phyloP scores from a whole-genome alignment of 2,888 invertebrate genomes.

The Abrostola triplasia region DNA sequence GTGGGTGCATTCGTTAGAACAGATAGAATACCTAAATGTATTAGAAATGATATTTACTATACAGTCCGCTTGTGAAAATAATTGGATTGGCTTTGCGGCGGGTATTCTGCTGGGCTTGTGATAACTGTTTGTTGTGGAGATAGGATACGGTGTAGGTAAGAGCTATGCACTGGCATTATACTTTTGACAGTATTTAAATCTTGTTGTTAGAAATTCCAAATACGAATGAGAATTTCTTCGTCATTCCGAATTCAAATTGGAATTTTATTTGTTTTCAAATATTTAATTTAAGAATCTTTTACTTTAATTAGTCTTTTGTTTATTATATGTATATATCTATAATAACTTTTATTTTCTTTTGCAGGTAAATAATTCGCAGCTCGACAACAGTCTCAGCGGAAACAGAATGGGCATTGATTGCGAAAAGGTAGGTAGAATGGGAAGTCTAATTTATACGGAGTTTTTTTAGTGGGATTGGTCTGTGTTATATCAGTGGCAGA shows the following conservation, averaged over 20 bases:
- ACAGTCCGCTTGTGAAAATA: slow-evolving; percentile 47
- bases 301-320: neutral
- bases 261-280: too few relatives aligned
- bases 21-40: slow-evolving; percentile 56
- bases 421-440: neutral
- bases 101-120: slow-evolving; percentile 5
- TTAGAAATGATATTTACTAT: slow-evolving; percentile 58
- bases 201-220: too few relatives aligned
- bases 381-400: neutral
- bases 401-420: neutral
- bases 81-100: slow-evolving; percentile 38
- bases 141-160: too few relatives aligned
- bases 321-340: neutral
- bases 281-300: too few relatives aligned
- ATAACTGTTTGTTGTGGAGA: neutral
- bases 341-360: neutral
- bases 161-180: too few relatives aligned
- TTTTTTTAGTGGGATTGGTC: neutral
- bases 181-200: too few relatives aligned
- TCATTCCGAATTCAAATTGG: too few relatives aligned
- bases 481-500: too few relatives aligned
- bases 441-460: neutral
- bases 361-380: neutral
- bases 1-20: slow-evolving; percentile 65
- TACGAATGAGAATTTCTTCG: too few relatives aligned